These are phyloP conservation scores for Rhabdomys dilectus DNA, from an alignment of 2,113 vertebrate genomes.

Conservation along the genomic window DNA sequence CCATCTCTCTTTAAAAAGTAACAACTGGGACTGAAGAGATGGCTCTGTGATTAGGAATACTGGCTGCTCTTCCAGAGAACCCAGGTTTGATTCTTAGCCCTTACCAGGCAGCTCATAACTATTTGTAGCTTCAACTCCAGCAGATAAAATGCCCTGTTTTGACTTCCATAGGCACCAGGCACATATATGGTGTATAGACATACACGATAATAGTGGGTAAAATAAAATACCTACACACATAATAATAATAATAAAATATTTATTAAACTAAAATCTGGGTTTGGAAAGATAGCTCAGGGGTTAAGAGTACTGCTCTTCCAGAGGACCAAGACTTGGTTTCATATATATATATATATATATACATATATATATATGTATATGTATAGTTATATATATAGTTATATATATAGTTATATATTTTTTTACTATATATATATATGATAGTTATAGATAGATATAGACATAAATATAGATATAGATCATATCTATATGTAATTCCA, in stretches of 20 bases:
- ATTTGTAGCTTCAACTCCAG: background rate
- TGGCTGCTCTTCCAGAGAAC: background rate
- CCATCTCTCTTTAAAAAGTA: too few relatives aligned
- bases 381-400: background rate
- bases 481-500: background rate
- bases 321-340: background rate
- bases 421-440: background rate
- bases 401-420: too few relatives aligned
- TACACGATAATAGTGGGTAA: background rate
- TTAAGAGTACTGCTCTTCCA: background rate
- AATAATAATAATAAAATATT: background rate
- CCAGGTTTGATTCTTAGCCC: background rate
- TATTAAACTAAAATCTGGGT: background rate
- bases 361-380: too few relatives aligned
- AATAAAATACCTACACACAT: background rate
- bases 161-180: background rate
- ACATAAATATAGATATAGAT: too few relatives aligned
- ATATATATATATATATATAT: background rate
- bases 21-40: background rate
- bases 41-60: background rate
- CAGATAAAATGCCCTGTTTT: background rate
- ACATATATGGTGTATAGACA: background rate
- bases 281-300: background rate
- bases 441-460: background rate
- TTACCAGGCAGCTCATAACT: background rate